Base-by-base conservation (phyloP, 1,140 invertebrate species). In the Lordiphosa clarofinis region DNA sequence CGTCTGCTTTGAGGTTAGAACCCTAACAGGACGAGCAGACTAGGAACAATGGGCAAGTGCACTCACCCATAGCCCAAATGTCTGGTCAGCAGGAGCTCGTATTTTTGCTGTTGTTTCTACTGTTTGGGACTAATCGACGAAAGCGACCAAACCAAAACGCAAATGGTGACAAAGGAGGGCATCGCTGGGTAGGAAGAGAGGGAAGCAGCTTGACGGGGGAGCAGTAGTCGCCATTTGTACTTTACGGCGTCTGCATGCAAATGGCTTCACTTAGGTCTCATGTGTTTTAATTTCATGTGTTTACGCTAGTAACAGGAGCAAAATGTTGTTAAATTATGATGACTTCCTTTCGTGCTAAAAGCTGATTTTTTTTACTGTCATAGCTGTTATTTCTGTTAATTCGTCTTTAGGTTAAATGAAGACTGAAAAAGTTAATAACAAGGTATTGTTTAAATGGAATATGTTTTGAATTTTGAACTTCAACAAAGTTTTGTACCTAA, bases 171-270 rank as follows among this genome's bases (percentile, higher is more conserved):
- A 31, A 31, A 31, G 28, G 7, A 31, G 6, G 28, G 6, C 28
- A 31, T 31, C 28, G 5, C 5, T 7, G 6, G 28, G 6, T 8
- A 24, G 21, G 21, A 4, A 21, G 21, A 4, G 21, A 24, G 21
- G 4, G 21, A 6, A 24, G 21, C 21, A 4, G 21, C 21, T 24
- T 5, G 21, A 24, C 4, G 21, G 5, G 21, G 28, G 28, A 5
- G 28, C 7, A 31, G 6, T 31, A 31, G 28, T 31, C 28, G 28
- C 28, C 28, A 31, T 31, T 31, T 73, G 68, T 64, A 78, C 58
- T 78, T 78, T 79, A 78, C 78, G 74, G 53, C 46, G 74, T 78
- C 74, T 78, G 74, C 64, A 79, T 78, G 74, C 59, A 78, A 78
- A 76, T 76, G 73, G 62, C 57, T 56, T 62, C 67, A 49, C 56